Evolutionary conservation across 2,113 vertebrate species (phyloP).

Genomic region (Myanophis thanlyinensis): DNA sequence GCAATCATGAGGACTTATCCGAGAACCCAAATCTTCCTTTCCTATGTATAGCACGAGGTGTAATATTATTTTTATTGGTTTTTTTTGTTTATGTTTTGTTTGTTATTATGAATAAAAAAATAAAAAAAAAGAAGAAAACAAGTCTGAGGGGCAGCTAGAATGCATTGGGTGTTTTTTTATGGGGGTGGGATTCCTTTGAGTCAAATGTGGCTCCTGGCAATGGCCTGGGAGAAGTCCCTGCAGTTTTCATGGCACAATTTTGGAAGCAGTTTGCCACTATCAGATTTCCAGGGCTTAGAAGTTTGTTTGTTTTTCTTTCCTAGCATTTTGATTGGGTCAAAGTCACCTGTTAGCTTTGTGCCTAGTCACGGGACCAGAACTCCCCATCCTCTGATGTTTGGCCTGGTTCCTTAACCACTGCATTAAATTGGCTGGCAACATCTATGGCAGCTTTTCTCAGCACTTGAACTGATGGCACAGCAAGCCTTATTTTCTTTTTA

Average conservation of each 20-base stretch:
- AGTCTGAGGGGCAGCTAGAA: background rate
- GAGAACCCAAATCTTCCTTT: no score
- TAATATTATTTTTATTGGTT: no score
- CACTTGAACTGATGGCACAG: background rate
- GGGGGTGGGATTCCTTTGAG: background rate
- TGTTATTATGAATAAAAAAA: no score
- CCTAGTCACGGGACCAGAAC: background rate
- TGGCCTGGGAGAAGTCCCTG: background rate
- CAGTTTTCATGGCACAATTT: background rate
- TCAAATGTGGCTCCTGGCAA: background rate
- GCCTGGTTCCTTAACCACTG: background rate
- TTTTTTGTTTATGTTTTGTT: no score
- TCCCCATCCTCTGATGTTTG: background rate
- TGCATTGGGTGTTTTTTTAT: background rate
- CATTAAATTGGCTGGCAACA: background rate
- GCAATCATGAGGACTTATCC: no score
- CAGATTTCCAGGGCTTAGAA: background rate
- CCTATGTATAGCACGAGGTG: no score
- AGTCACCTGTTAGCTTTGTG: background rate
- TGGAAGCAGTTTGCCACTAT: background rate
- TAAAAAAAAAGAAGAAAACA: background rate
- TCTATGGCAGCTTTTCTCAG: background rate
- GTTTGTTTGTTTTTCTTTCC: background rate
- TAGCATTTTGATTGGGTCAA: background rate
- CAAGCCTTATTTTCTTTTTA: background rate